These are phyloP conservation scores for Brienomyrus brachyistius DNA, from an alignment of 2,113 vertebrate species.

Conservation along the genomic window DNA sequence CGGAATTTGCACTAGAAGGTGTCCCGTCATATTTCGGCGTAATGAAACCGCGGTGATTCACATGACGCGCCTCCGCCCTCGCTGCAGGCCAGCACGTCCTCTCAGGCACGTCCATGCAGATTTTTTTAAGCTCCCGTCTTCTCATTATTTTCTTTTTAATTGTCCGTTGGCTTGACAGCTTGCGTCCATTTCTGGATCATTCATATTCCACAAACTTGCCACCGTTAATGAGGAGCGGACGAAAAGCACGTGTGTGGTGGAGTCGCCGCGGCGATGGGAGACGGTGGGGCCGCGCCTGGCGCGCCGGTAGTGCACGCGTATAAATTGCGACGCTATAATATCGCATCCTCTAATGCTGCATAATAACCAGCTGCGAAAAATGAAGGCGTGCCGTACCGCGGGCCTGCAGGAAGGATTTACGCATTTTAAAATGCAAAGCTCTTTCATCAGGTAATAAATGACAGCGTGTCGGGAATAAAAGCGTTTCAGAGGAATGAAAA, in stretches of 20 bases:
- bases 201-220: neutral
- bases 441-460: slow-evolving; percentile 7
- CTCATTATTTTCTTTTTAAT: slow-evolving; percentile 5
- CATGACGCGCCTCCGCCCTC: neutral
- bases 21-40: neutral
- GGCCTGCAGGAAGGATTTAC: neutral
- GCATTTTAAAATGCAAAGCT: neutral
- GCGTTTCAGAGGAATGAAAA: neutral
- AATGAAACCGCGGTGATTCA: neutral
- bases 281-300: neutral
- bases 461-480: neutral
- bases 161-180: neutral
- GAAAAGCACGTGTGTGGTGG: neutral
- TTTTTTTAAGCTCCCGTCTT: slow-evolving; percentile 8
- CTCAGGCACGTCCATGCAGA: neutral
- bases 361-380: neutral
- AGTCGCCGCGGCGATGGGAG: neutral
- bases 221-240: slow-evolving; percentile 13
- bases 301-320: neutral
- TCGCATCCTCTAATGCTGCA: neutral
- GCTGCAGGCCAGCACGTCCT: neutral
- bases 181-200: slow-evolving; percentile 10
- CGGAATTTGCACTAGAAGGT: neutral
- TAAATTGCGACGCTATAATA: neutral
- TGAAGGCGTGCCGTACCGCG: neutral